Evolutionary conservation across 2,888 invertebrate species (phyloP).

Genomic region (Dexiosoma caninum): DNA sequence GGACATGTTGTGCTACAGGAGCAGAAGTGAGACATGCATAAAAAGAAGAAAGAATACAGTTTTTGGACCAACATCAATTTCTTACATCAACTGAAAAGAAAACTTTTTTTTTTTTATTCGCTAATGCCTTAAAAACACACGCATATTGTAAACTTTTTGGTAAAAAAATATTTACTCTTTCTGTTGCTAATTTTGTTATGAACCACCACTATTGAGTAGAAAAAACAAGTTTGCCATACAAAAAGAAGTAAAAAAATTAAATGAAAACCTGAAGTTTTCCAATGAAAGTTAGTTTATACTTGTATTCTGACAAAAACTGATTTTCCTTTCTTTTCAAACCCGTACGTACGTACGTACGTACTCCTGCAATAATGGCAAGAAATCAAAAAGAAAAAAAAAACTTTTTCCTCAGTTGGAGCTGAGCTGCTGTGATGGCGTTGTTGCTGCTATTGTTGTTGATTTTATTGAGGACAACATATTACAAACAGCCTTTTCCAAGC

Average conservation of each 20-base stretch:
- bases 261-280: slow-evolving; percentile 43
- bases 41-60: background rate
- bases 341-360: too few species aligned
- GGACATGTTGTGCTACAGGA: slow-evolving; percentile 2
- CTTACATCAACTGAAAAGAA: slow-evolving; percentile 14
- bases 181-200: background rate
- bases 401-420: slow-evolving; percentile 2
- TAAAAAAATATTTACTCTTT: background rate
- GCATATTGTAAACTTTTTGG: background rate
- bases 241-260: background rate
- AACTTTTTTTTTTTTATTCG: slow-evolving; percentile 29
- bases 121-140: slow-evolving; percentile 16
- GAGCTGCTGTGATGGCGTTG: too few species aligned
- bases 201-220: too few species aligned
- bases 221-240: slow-evolving; percentile 16
- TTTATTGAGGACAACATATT: slow-evolving; percentile 18
- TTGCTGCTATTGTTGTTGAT: background rate
- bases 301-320: slow-evolving; percentile 19
- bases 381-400: background rate
- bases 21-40: background rate
- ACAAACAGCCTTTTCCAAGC: background rate
- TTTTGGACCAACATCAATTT: slow-evolving; percentile 14
- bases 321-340: slow-evolving; percentile 44
- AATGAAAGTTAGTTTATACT: slow-evolving; percentile 41
- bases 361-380: background rate